phyloP scores from a whole-genome alignment of 2,797 vertebrate species.

The Amniataba percoides region DNA sequence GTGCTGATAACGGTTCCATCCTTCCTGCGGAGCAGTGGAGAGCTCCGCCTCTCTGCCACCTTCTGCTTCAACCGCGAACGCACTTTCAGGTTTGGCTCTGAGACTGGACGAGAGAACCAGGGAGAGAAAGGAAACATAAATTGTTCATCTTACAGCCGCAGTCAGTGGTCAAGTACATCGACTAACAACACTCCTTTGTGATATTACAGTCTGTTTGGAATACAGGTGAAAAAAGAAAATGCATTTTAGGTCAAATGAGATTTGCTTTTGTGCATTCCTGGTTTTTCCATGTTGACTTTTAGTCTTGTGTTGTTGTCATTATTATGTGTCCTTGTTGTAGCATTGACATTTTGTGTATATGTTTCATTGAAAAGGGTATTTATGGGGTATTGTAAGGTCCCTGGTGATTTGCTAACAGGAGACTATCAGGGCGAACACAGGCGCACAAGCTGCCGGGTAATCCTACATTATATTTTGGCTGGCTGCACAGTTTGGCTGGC shows the following conservation, averaged over 20 bases:
- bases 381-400: constrained; percentile 20
- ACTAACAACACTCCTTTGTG: neutral
- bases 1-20: constrained; percentile 92
- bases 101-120: constrained; percentile 74
- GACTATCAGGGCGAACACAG: constrained; percentile 9
- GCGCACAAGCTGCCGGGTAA: constrained; percentile 31
- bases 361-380: neutral
- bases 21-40: constrained; percentile 88
- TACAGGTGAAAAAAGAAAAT: no score
- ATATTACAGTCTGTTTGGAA: neutral
- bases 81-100: constrained; percentile 91
- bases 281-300: no score
- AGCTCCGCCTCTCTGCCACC: constrained; percentile 92
- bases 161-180: neutral
- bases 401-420: constrained; percentile 41
- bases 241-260: no score
- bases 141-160: constrained; percentile 21
- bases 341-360: neutral
- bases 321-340: no score
- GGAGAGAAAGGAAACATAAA: neutral
- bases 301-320: neutral
- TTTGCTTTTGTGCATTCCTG: no score
- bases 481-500: constrained; percentile 3
- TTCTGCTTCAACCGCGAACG: constrained; percentile 95
- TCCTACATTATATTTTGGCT: constrained; percentile 47